Conservation (phyloP, 2,888 invertebrate genomes). For the Choristoneura rosaceana region DNA sequence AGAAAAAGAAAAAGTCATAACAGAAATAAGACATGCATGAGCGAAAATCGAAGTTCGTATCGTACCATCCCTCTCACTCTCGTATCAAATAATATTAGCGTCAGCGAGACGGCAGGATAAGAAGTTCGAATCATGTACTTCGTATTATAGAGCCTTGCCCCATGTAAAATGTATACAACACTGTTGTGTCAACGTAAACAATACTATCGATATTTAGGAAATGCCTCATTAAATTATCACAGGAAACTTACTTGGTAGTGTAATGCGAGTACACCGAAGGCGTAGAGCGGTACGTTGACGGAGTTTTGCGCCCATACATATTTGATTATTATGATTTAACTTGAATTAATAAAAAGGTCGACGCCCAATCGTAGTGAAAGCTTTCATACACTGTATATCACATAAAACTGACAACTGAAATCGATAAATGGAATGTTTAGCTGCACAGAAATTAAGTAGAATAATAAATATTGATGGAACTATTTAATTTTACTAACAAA, state of each 20-base stretch:
- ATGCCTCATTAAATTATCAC: constrained; percentile 3
- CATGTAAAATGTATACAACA: no score
- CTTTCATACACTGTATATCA: neutral
- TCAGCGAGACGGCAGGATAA: no score
- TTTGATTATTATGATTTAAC: constrained; percentile 41
- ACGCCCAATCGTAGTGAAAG: constrained; percentile 12
- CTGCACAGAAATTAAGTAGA: neutral
- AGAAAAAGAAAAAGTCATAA: no score
- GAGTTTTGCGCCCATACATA: constrained; percentile 92
- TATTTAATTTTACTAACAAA: neutral
- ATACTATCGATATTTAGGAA: neutral
- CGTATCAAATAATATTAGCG: no score
- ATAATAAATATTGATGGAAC: neutral
- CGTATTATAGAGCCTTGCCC: no score
- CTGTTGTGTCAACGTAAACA: neutral
- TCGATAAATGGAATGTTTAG: neutral
- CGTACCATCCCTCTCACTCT: no score
- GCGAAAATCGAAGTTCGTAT: no score
- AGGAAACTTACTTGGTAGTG: constrained; percentile 86
- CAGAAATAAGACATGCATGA: no score
- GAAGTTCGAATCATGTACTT: no score
- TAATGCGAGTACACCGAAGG: constrained; percentile 96
- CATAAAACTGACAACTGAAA: constrained; percentile 10
- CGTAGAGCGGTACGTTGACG: constrained; percentile 92
- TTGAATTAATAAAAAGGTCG: neutral